phyloP scores from a whole-genome alignment of 37 sponge, comb jelly and placozoan genomes.

The Ianthella basta region DNA sequence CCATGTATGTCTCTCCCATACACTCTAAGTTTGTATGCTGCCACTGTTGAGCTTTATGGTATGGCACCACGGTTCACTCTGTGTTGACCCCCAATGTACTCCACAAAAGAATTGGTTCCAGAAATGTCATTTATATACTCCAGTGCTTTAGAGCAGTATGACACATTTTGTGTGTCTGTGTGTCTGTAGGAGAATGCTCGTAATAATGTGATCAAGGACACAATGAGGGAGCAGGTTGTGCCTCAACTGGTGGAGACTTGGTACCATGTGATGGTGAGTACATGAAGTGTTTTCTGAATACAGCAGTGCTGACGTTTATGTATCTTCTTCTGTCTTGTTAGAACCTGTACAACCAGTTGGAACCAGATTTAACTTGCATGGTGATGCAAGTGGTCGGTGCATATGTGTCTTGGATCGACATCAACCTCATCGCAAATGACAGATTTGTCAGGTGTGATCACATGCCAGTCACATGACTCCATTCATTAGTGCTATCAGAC shows the following conservation, averaged over 20 bases:
- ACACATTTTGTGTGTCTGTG: conserved; percentile 38
- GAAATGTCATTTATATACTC: background rate
- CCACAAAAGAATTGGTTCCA: too few relatives aligned
- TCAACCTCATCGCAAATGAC: conserved; percentile 81
- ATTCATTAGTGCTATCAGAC: background rate
- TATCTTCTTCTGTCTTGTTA: background rate
- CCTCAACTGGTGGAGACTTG: conserved; percentile 86
- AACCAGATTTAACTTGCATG: conserved; percentile 57
- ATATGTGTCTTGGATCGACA: conserved; percentile 91
- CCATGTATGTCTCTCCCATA: too few relatives aligned
- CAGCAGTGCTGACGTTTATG: background rate
- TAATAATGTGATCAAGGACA: conserved; percentile 83
- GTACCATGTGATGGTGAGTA: conserved; percentile 74
- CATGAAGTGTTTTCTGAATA: background rate
- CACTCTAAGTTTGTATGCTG: too few relatives aligned
- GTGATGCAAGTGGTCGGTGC: conserved; percentile 81
- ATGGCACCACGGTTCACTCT: too few relatives aligned
- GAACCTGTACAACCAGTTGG: conserved; percentile 48
- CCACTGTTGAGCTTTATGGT: too few relatives aligned
- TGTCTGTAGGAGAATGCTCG: conserved; percentile 75
- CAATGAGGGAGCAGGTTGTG: conserved; percentile 82
- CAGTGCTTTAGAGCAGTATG: background rate
- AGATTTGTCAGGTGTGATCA: conserved; percentile 63
- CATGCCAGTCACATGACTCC: background rate
- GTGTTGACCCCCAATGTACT: too few relatives aligned